Base-by-base conservation (phyloP, 2,113 vertebrate species). In the Xenus cinereus region DNA sequence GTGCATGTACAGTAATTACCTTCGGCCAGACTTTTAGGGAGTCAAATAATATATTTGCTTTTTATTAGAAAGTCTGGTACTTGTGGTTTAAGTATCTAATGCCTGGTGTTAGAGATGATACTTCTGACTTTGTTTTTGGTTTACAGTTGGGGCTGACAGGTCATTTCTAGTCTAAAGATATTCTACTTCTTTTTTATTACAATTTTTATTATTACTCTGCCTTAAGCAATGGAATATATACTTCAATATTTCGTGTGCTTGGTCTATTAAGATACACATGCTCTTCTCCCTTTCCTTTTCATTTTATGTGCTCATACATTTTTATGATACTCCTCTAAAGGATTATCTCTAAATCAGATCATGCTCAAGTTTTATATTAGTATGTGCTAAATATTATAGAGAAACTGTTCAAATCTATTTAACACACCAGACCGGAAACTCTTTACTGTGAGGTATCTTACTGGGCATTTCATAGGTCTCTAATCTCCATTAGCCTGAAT, bases 281-380 rank as follows among this genome's bases (percentile, higher is more conserved):
- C n/a, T 82, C 72, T 79, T 96, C 60, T 89, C 41, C 77, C 51
- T 91, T 82, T 89, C 57, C 60, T 95, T 95, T 94, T 89, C 62
- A 96, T 95, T 97, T 97, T 96, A 93, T 57, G 74, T 79, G 51
- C 56, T 93, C 50, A 91, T 64, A 87, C 19, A 28, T 92, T 97
- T 97, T 98, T 92, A 96, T 89, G 88, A 84, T 91, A 84, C 32
- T 83, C 39, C 87, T 96, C 53, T 90, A 81, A 95, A 97, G 87
- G 26, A 96, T 96, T 96, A 96, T 95, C 83, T 95, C 85, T 92
- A 92, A 95, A 97, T 97, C 89, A 94, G 43, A 21, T 78, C 83
- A 95, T 87, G 45, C 75, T 95, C 91, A 95, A 94, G n/a, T 97
- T 95, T 95, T 93, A 87, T 96, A 91, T 90, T 96, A 94, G 67